Base-by-base conservation (phyloP, 2,888 invertebrate genomes). In the Miltochrista miniata region DNA sequence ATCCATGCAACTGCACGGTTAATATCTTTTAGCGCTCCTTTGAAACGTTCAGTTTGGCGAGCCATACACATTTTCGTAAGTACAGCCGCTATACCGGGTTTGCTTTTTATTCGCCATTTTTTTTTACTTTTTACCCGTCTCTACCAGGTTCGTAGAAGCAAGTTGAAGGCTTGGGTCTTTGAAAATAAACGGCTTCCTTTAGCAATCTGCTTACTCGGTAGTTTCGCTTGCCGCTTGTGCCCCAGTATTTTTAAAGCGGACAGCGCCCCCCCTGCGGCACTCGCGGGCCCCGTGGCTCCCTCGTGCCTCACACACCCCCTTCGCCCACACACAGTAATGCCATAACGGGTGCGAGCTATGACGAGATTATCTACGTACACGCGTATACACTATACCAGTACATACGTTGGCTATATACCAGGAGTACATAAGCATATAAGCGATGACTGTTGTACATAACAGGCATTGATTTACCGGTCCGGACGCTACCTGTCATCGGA, bases 281-380 rank as follows among this genome's bases (percentile, higher is more conserved):
- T 82, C 83, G 81, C 83, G 85, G 79, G 79, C 72, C 59, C 67
- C 62, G 58, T 61, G 48, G 65, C 57, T 71, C 72, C 76, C 64
- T 68, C 51, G 51, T 57, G 50, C 62, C 63, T 61, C 49, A 68
- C 69, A 72, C 67, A 61, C 61, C 71, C 69, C 68, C 61, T 37
- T 73, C 78, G 70, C 82, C 83, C 83, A 77, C 82, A 85, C 85
- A 84, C 88, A 85, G 89, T 90, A 87, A 90, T 90, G 87, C 90
- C 90, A 91, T 91, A 90, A 89, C 90, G 89, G 90, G 90, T 81
- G 89, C 85, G 84, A 84, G 87, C 88, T 90, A 90, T 90, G 90
- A 90, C 89, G 90, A 90, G 90, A 91, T 91, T 90, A 91, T 91
- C 83, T 87, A 87, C 87, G 79, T 87, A 87, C 83, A 83, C 79